These are phyloP conservation scores for Cerceris ruficornis DNA, from an alignment of 2,888 invertebrate species.

Conservation along the genomic window DNA sequence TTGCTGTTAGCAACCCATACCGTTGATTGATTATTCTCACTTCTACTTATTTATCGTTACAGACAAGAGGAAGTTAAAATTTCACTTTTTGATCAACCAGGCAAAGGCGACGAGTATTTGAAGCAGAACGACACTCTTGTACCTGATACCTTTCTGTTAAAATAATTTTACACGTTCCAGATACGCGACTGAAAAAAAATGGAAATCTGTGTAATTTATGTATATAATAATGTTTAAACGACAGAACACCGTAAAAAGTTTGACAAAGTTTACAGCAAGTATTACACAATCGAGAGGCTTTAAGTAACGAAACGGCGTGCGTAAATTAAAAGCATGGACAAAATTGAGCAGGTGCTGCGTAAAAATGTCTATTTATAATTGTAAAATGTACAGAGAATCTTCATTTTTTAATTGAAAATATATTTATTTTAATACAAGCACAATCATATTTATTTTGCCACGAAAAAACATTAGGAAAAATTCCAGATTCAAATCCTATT, in stretches of 20 bases:
- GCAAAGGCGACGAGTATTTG: constrained; percentile 19
- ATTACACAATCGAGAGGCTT: background rate
- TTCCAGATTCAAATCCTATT: background rate
- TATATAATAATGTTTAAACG: background rate
- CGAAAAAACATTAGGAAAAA: background rate
- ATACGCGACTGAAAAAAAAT: background rate
- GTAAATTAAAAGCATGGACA: background rate
- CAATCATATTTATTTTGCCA: background rate
- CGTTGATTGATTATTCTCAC: background rate
- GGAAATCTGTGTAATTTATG: background rate
- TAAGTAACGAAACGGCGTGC: background rate
- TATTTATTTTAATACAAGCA: constrained; percentile 2
- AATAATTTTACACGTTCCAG: background rate
- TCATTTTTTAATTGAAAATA: background rate
- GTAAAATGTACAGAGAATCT: background rate
- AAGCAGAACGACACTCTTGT: background rate
- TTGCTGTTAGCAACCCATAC: background rate
- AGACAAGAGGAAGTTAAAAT: constrained; percentile 59
- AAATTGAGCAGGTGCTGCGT: background rate
- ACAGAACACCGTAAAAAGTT: background rate
- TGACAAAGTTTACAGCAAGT: constrained; percentile 7
- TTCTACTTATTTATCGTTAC: constrained; percentile 6
- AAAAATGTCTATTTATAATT: constrained; percentile 12
- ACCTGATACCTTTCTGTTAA: background rate
- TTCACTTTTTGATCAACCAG: constrained; percentile 51